Conservation (phyloP, 1,140 invertebrate species). For the Aphelinus atriplicis region DNA sequence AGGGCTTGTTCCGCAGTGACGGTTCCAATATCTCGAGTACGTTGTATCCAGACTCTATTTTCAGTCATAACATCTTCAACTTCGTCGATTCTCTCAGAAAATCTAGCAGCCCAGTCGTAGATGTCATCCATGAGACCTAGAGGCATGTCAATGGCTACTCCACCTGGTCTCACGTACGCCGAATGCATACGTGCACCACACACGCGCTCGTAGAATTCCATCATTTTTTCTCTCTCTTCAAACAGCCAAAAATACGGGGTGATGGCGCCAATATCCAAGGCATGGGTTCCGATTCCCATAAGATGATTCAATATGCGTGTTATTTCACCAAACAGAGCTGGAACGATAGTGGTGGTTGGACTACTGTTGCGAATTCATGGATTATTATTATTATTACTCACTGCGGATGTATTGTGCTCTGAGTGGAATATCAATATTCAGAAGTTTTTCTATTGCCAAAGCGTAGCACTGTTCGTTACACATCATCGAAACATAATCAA, state of each 20-base stretch:
- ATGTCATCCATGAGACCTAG: constrained; percentile 96
- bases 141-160: constrained; percentile 89
- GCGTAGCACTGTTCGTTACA: constrained; percentile 98
- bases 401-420: constrained; percentile 96
- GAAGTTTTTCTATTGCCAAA: constrained; percentile 93
- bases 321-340: constrained; percentile 88
- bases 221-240: constrained; percentile 97
- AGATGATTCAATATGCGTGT: constrained; percentile 94
- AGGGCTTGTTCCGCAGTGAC: constrained; percentile 90
- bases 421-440: constrained; percentile 94
- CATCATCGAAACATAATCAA: constrained; percentile 99
- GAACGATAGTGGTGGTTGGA: constrained; percentile 5
- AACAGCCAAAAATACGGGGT: constrained; percentile 99
- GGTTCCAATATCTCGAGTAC: constrained; percentile 88
- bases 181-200: constrained; percentile 94
- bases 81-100: constrained; percentile 90
- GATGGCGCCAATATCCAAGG: constrained; percentile 94
- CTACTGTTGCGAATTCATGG: not conserved
- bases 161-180: constrained; percentile 94
- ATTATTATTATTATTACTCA: constrained; percentile 55
- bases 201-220: constrained; percentile 97
- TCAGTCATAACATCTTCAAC: constrained; percentile 91
- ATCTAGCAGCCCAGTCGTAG: constrained; percentile 86
- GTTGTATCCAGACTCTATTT: constrained; percentile 90
- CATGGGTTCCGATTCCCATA: constrained; percentile 92